A percentile compares a stretch with the other conserved stretches of the same genome.
Evolutionary conservation across 2,888 invertebrate species (phyloP).

Genomic region (Mimas tiliae): DNA sequence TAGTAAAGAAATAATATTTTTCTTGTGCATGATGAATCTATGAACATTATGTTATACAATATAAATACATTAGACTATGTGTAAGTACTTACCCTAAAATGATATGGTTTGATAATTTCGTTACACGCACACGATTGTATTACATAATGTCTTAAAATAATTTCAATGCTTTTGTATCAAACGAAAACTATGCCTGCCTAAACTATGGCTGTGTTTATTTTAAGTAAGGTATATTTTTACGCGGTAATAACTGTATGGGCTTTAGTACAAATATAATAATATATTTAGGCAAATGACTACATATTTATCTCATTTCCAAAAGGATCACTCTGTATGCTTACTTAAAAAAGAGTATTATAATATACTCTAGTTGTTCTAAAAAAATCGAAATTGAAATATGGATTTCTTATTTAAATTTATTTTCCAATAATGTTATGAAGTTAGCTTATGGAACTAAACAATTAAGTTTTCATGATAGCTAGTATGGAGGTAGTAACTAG

Average conservation of each 20-base stretch:
- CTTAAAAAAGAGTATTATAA: too few species aligned
- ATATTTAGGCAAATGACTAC: not conserved
- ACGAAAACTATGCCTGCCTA: too few species aligned
- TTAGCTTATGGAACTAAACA: slow-evolving; percentile 4
- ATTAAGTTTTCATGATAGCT: slow-evolving; percentile 3
- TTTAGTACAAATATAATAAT: not conserved
- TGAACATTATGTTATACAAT: not conserved
- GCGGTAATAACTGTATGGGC: not conserved
- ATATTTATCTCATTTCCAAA: not conserved
- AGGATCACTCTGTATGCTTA: not conserved
- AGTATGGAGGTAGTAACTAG: not conserved
- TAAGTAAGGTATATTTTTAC: not conserved
- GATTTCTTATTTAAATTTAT: not conserved
- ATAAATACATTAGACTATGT: slow-evolving; percentile 2
- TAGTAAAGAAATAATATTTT: slow-evolving; percentile 3
- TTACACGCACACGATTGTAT: slow-evolving; percentile 32
- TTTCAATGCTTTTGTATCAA: not conserved
- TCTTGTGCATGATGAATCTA: slow-evolving; percentile 30
- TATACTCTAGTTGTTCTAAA: not conserved
- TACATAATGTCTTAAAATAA: not conserved
- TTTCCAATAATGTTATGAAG: not conserved
- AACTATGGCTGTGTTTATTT: slow-evolving; percentile 28
- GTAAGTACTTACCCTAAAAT: slow-evolving; percentile 61
- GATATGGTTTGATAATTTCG: slow-evolving; percentile 71
- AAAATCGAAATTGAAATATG: not conserved